Evolutionary conservation across 2,888 invertebrate species (phyloP).

Genomic region (Lasioglossum leucozonium): DNA sequence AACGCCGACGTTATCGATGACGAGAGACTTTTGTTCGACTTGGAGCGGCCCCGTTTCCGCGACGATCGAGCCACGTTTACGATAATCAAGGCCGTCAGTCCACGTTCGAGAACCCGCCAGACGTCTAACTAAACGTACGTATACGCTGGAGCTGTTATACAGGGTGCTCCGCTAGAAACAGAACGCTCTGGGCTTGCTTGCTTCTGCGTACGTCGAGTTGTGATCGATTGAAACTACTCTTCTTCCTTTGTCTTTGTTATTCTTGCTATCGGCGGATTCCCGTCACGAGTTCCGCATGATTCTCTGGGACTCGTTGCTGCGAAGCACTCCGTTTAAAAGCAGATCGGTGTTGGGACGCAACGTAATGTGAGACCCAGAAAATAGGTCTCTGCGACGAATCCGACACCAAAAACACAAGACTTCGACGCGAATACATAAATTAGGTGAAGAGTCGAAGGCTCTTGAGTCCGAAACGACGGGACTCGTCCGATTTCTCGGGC

Average conservation of each 20-base stretch:
- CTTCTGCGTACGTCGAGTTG: neutral
- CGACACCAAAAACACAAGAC: too few species aligned
- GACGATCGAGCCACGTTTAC: conserved; percentile 51
- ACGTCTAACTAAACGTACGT: neutral
- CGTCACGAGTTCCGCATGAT: neutral
- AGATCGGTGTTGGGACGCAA: too few species aligned
- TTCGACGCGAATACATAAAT: too few species aligned
- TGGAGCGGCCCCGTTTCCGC: conserved; percentile 37
- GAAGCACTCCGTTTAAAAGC: neutral
- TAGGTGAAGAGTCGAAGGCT: too few species aligned
- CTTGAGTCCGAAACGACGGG: too few species aligned
- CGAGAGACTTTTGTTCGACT: conserved; percentile 54
- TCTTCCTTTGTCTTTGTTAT: neutral
- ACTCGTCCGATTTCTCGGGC: too few species aligned
- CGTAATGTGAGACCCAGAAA: too few species aligned
- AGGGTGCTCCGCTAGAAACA: neutral
- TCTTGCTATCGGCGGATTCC: neutral
- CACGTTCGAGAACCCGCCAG: neutral
- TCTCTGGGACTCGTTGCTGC: neutral
- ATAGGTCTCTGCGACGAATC: too few species aligned
- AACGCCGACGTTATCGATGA: conserved; percentile 46
- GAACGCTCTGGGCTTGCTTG: neutral
- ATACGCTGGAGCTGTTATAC: neutral
- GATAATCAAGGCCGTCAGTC: conserved; percentile 28
- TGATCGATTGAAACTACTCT: neutral